These are phyloP conservation scores for Platyura marginata DNA, from an alignment of 1,140 invertebrate species.

Conservation along the genomic window DNA sequence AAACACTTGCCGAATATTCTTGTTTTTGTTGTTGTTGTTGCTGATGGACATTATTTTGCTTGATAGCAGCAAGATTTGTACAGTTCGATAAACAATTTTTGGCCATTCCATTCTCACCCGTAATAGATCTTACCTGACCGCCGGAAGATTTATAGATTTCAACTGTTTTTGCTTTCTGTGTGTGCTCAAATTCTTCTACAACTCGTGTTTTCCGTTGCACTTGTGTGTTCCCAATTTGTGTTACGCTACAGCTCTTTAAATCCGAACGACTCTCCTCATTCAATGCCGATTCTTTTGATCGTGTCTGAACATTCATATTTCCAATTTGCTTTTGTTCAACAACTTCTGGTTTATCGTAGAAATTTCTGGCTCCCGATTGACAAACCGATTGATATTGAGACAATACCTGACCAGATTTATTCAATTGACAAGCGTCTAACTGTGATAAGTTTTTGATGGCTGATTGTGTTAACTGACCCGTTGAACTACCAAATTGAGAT, in stretches of 20 bases:
- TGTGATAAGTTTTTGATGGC: slow-evolving; percentile 2
- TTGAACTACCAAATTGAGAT: slow-evolving; percentile 19
- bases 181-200: slow-evolving; percentile 39
- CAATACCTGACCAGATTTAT: slow-evolving; percentile 12
- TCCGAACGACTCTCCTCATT: slow-evolving; percentile 15
- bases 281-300: slow-evolving; percentile 13
- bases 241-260: slow-evolving; percentile 19
- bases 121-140: not conserved
- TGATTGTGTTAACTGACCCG: slow-evolving; percentile 11
- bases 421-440: slow-evolving; percentile 1
- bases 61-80: not conserved
- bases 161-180: slow-evolving; percentile 36
- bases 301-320: slow-evolving; percentile 12
- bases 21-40: too few relatives aligned
- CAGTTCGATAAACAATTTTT: not conserved
- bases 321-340: slow-evolving; percentile 11
- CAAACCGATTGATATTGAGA: slow-evolving; percentile 15
- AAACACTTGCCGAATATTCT: not conserved
- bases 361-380: slow-evolving; percentile 14
- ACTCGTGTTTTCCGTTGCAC: slow-evolving; percentile 38
- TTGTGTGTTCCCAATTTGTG: slow-evolving; percentile 31
- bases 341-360: slow-evolving; percentile 13
- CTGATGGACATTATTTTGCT: too few relatives aligned
- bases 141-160: slow-evolving; percentile 29
- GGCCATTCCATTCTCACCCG: not conserved